Base-by-base conservation (phyloP, 2,888 invertebrate genomes). In the Patella caerulea region DNA sequence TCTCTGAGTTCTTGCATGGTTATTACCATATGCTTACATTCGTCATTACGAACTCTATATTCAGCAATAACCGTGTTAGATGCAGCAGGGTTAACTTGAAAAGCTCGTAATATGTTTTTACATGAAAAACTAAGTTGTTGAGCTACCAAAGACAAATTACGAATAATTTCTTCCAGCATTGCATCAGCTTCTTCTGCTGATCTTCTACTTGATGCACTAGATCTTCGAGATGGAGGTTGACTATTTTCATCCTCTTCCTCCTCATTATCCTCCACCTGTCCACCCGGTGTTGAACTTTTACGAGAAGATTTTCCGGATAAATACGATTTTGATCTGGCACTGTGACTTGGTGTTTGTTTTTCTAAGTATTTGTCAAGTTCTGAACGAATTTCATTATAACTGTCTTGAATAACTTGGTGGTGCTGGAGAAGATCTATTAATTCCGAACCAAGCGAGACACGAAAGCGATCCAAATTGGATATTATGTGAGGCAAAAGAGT, bases 61-160 rank as follows among this genome's bases (percentile, higher is more conserved):
- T 86, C 86, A 71, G 79, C 80, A 74, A 82, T 82, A 2, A 91
- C 81, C 14, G 88, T 82, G 54, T 81, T 88, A 77, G 87, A 83
- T 29, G 89, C 90, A 29, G 88, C 79, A 19, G 89, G 90, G 75
- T 91, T 90, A 5, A 78, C n/a, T 17, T 80, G 77, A 78, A 91
- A 89, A 24, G 85, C 85, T 65, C 91, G 81, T 2, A 92, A 80
- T 53, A 91, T 85, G 75, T 88, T 90, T 79, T 90, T 90, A 78
- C 87, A 87, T 0, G 90, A 90, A 52, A 87, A 85, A 78, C 88
- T 89, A 72, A 91, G 81, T 82, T 90, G 89, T 59, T 87, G 86
- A 45, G 90, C 91, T 14, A 90, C 88, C 69, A 88, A 80, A 59
- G 85, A 84, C 70, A 90, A 82, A 75, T 87, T 88, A 76, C 87